Evolutionary conservation across 2,888 invertebrate species (phyloP).

Genomic region (Spatulosminthurus flaviceps): DNA sequence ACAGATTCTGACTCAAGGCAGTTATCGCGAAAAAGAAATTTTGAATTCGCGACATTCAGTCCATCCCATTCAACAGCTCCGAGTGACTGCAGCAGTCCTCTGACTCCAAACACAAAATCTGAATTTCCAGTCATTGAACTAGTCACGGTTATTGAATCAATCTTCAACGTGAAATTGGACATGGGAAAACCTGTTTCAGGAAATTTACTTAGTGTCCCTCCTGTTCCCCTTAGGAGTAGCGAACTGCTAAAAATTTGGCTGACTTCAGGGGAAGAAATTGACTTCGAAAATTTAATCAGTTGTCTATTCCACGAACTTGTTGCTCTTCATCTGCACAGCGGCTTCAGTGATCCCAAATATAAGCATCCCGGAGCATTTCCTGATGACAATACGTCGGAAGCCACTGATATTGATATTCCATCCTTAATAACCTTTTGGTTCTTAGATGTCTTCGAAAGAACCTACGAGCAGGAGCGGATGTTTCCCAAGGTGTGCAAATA

Average conservation of each 20-base stretch:
- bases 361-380: constrained; percentile 18
- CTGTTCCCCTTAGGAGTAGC: constrained; percentile 45
- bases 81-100: not conserved
- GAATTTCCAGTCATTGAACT: constrained; percentile 35
- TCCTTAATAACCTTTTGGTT: constrained; percentile 58
- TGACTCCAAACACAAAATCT: constrained; percentile 28
- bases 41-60: constrained; percentile 21
- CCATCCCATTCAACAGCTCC: not conserved
- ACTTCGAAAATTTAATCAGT: constrained; percentile 56
- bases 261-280: constrained; percentile 35
- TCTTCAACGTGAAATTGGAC: constrained; percentile 54
- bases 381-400: constrained; percentile 23
- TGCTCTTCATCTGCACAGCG: constrained; percentile 54
- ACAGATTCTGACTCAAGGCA: constrained; percentile 19
- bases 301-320: constrained; percentile 59
- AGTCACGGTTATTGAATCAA: constrained; percentile 52
- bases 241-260: constrained; percentile 49
- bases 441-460: constrained; percentile 59
- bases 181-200: not conserved
- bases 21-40: constrained; percentile 30
- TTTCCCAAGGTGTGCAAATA: constrained; percentile 55
- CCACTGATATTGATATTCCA: constrained; percentile 43
- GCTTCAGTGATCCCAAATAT: constrained; percentile 49
- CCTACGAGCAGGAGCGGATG: constrained; percentile 58
- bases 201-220: constrained; percentile 34